These are phyloP conservation scores for Trematocara variabile DNA, from an alignment of 2,113 vertebrate genomes.

Conservation along the genomic window DNA sequence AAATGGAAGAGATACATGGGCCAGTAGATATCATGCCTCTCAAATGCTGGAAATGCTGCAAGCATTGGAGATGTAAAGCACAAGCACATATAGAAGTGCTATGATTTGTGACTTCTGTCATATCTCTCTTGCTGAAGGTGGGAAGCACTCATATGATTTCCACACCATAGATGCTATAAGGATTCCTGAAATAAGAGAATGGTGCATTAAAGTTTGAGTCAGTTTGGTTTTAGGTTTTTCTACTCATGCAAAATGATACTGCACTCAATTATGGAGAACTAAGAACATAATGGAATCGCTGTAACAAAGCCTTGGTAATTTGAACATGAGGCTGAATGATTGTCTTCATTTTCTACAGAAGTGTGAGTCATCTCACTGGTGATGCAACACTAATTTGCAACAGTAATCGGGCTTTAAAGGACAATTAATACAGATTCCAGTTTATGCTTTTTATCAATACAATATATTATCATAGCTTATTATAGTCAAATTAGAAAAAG, in stretches of 20 bases:
- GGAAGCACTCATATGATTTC: neutral
- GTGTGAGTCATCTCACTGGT: neutral
- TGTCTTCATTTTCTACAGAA: neutral
- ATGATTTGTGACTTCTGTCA: neutral
- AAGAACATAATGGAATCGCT: neutral
- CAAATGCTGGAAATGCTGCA: constrained; percentile 16
- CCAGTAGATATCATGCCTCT: constrained; percentile 36
- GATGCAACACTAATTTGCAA: neutral
- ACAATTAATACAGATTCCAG: neutral
- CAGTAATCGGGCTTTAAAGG: neutral
- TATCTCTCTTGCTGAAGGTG: neutral
- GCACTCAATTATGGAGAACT: neutral
- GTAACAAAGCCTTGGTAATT: neutral
- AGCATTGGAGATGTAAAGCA: constrained; percentile 26
- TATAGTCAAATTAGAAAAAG: neutral
- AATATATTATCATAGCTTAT: neutral
- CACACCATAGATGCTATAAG: neutral
- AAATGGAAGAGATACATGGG: constrained; percentile 28
- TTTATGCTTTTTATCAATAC: neutral
- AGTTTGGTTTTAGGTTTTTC: neutral
- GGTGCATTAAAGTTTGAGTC: neutral
- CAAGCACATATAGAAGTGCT: neutral
- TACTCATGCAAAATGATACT: neutral
- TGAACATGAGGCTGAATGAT: neutral
- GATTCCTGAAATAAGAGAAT: neutral